These are phyloP conservation scores for Hermatobates lingyangjiaoensis DNA, from an alignment of 1,140 invertebrate species.

Conservation along the genomic window DNA sequence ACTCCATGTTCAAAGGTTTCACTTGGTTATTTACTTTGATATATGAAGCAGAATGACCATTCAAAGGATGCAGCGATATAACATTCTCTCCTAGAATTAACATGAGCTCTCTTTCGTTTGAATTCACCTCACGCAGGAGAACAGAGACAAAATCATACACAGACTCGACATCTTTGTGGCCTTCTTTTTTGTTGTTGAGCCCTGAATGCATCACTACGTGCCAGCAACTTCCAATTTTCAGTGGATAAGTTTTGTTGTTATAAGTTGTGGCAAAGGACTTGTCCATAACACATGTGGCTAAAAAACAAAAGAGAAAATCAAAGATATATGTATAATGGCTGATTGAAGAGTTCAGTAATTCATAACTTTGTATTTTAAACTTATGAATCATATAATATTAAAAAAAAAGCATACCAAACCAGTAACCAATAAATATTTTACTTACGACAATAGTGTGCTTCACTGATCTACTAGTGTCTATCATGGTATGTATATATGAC, in stretches of 20 bases:
- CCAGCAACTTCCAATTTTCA: constrained; percentile 33
- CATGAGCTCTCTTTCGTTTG: constrained; percentile 19
- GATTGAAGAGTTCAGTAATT: no score
- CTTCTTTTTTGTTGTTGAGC: constrained; percentile 22
- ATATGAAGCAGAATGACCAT: constrained; percentile 17
- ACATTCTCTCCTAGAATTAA: constrained; percentile 20
- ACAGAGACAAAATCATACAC: constrained; percentile 21
- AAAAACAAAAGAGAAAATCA: constrained; percentile 11
- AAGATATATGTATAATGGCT: no score
- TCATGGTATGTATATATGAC: no score
- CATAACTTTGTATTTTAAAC: no score
- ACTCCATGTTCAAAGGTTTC: constrained; percentile 17
- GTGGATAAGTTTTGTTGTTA: constrained; percentile 33
- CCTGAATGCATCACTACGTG: constrained; percentile 35
- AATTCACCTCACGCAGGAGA: constrained; percentile 21
- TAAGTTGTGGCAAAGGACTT: constrained; percentile 34
- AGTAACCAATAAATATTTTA: no score
- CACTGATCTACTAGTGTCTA: no score
- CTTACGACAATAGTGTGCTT: no score
- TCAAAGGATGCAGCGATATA: constrained; percentile 15
- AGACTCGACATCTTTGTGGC: constrained; percentile 12
- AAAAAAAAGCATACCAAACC: no score
- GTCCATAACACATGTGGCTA: constrained; percentile 38
- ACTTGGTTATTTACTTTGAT: constrained; percentile 23
- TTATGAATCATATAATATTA: no score